A percentile compares a stretch with the other conserved stretches of the same genome.
phyloP scores from a whole-genome alignment of 2,888 invertebrate species.

The Phrixothrix hirtus region DNA sequence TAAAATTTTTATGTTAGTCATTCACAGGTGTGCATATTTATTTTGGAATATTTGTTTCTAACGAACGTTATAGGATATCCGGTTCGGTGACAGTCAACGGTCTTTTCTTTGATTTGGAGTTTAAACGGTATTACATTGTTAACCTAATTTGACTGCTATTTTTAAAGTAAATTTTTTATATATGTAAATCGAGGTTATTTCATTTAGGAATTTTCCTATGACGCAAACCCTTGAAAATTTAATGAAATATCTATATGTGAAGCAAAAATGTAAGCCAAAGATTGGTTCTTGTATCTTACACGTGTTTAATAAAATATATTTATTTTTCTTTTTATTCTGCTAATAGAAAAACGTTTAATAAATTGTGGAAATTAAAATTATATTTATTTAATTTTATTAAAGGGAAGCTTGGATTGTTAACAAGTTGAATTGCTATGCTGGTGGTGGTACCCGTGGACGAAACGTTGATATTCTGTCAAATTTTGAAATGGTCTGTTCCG shows the following conservation, averaged over 20 bases:
- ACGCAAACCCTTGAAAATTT: background rate
- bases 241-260: background rate
- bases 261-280: background rate
- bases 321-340: too few species aligned
- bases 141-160: background rate
- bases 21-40: background rate
- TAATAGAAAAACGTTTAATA: too few species aligned
- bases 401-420: too few species aligned
- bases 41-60: constrained; percentile 2
- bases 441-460: too few species aligned
- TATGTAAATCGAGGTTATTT: too few species aligned
- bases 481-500: too few species aligned
- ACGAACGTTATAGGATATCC: constrained; percentile 3
- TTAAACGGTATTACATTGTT: background rate
- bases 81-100: background rate
- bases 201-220: too few species aligned
- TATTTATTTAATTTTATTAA: too few species aligned
- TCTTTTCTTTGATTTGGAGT: background rate
- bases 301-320: too few species aligned
- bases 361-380: too few species aligned
- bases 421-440: too few species aligned
- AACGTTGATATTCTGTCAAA: too few species aligned
- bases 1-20: background rate
- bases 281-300: background rate
- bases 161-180: background rate